A percentile compares a stretch with the other conserved stretches of the same genome.
Evolutionary conservation across 2,113 vertebrate species (phyloP).

Genomic region (Lagopus muta): DNA sequence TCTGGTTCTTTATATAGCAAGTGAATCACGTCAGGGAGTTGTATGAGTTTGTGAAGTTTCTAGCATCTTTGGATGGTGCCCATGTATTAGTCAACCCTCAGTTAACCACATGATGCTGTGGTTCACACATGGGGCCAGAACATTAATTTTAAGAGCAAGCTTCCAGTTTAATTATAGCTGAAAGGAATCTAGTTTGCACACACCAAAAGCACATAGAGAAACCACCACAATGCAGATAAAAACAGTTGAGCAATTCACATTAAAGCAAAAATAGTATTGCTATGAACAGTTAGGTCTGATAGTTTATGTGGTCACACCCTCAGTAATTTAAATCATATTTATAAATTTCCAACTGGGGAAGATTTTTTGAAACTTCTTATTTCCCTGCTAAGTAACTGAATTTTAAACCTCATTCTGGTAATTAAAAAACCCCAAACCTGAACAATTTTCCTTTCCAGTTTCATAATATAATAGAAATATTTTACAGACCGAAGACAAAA

Average conservation of each 20-base stretch:
- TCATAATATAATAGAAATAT: background rate
- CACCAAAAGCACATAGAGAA: background rate
- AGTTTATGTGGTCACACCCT: background rate
- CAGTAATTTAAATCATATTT: background rate
- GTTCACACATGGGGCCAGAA: background rate
- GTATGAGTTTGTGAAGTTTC: background rate
- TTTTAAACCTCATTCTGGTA: background rate
- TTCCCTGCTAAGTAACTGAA: background rate
- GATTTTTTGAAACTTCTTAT: background rate
- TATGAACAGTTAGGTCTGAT: background rate
- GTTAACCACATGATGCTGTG: background rate
- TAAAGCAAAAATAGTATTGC: background rate
- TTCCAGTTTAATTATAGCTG: background rate
- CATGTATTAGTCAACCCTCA: background rate
- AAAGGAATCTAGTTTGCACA: background rate
- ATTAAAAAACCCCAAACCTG: background rate
- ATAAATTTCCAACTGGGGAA: background rate
- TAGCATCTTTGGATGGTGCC: background rate
- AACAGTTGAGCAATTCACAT: background rate
- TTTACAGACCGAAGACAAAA: background rate
- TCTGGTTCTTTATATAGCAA: background rate
- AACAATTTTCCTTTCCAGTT: background rate
- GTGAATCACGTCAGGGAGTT: background rate
- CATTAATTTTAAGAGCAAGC: background rate
- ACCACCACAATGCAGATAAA: background rate